Evolutionary conservation across 2,888 invertebrate genomes (phyloP), one percentile per base, ranked within the genome.

Genomic region (Drosophila histrio): DNA sequence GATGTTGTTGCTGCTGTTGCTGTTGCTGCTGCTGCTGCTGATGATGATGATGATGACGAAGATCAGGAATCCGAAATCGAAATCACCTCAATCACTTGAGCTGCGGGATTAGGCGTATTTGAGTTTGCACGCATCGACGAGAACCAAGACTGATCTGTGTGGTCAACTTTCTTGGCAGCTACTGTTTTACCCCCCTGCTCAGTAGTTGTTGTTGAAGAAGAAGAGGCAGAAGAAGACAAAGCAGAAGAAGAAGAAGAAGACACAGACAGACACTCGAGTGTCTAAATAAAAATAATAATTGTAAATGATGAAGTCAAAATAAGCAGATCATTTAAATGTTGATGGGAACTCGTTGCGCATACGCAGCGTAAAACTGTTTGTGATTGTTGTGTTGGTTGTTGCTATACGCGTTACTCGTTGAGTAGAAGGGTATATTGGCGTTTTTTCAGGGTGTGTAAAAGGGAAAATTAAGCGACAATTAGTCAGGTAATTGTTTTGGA

Each of bases 51-150:
- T 22, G 38, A 49, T 43, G 62, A 52, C 43, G 41, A 54, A 21
- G 41, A 34, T 21, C 53, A 56, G 52, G 53, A 75, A 86, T 77
- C 77, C 66, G 66, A 77, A 88, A 86, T 76, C 77, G 74, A 79
- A 89, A 86, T 90, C 90, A 88, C 87, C 89, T 87, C 84, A 89
- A 91, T 86, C 89, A 88, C 88, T 91, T 91, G 89, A 90, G 87
- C 85, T 88, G 87, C 83, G 87, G 91, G 91, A 91, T 91, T 91
- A 91, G 90, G 89, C 88, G 80, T 89, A 90, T 91, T 91, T 91
- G 88, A 89, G 85, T 91, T 52, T 89, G 85, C 78, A 87, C 83
- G 91, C 90, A 89, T 88, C 90, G 81, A 78, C 82, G 57, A 71
- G 64, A 79, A 84, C 61, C 68, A 79, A 69, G 38, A 13, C 53